phyloP scores from a whole-genome alignment of 2,888 invertebrate genomes.

The Apomyelois bistriatella region DNA sequence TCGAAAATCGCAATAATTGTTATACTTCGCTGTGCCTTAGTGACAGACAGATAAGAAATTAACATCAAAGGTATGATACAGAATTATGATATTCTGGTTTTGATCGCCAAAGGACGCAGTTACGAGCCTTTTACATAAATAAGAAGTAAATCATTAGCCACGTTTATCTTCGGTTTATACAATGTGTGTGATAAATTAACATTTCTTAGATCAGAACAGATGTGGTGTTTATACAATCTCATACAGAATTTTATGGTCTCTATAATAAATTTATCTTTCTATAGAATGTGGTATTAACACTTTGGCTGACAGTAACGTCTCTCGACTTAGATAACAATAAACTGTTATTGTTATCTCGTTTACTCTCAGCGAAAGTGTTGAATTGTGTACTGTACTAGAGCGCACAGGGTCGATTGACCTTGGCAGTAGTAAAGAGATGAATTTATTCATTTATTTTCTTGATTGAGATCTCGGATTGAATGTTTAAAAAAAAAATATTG shows the following conservation, averaged over 20 bases:
- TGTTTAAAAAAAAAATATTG: too few species aligned
- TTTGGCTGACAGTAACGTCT: too few species aligned
- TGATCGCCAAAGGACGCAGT: constrained; percentile 22
- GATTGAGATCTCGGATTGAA: too few species aligned
- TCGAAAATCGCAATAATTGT: neutral
- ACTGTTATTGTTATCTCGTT: too few species aligned
- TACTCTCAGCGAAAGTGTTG: too few species aligned
- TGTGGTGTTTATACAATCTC: neutral
- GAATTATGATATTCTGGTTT: constrained; percentile 29
- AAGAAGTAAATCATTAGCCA: constrained; percentile 36
- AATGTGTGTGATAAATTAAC: constrained; percentile 12
- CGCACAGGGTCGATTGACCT: too few species aligned
- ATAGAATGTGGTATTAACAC: too few species aligned
- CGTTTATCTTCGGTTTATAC: constrained; percentile 28
- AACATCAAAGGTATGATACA: constrained; percentile 32
- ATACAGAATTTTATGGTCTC: constrained; percentile 1
- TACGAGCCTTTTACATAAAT: constrained; percentile 27
- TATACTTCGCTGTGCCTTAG: neutral
- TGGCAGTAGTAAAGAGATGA: too few species aligned
- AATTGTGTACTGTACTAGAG: too few species aligned
- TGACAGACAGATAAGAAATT: constrained; percentile 18
- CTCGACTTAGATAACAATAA: too few species aligned
- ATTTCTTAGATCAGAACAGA: constrained; percentile 1
- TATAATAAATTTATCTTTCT: neutral
- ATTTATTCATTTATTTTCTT: too few species aligned